phyloP scores from a whole-genome alignment of 1,140 invertebrate genomes.

The Ganaspis sp. region DNA sequence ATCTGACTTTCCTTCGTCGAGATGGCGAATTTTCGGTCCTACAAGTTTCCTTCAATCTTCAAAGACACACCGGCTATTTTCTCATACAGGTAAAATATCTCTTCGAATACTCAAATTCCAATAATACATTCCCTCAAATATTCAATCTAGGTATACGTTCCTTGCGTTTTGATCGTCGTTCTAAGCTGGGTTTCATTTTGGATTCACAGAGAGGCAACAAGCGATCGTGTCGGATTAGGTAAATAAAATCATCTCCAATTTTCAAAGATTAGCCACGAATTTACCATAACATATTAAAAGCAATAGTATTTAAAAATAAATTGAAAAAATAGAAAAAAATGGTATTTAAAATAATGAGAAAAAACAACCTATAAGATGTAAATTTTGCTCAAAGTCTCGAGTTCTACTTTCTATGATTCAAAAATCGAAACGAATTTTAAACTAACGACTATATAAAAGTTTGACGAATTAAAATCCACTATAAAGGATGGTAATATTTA shows the following conservation, averaged over 20 bases:
- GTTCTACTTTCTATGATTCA: no score
- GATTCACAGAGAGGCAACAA: conserved; percentile 96
- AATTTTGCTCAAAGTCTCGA: no score
- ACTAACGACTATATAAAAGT: no score
- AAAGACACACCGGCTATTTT: conserved; percentile 94
- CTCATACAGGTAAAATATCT: conserved; percentile 83
- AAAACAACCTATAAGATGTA: no score
- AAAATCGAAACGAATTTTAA: no score
- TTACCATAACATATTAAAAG: no score
- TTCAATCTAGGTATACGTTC: conserved; percentile 87
- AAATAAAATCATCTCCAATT: conserved; percentile 56
- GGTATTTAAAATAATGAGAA: no score
- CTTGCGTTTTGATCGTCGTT: conserved; percentile 95
- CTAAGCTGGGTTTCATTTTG: conserved; percentile 98
- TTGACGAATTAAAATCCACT: no score
- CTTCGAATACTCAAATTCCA: background rate
- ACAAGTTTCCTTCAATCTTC: conserved; percentile 94
- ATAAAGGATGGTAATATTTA: background rate
- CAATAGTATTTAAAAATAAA: no score
- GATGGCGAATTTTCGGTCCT: conserved; percentile 93
- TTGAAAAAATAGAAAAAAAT: no score
- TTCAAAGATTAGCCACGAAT: no score
- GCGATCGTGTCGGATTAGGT: conserved; percentile 85
- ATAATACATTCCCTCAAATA: background rate
- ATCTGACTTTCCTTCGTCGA: conserved; percentile 85